phyloP scores from a whole-genome alignment of 2,797 vertebrate genomes.

The Leptodactylus fallax region DNA sequence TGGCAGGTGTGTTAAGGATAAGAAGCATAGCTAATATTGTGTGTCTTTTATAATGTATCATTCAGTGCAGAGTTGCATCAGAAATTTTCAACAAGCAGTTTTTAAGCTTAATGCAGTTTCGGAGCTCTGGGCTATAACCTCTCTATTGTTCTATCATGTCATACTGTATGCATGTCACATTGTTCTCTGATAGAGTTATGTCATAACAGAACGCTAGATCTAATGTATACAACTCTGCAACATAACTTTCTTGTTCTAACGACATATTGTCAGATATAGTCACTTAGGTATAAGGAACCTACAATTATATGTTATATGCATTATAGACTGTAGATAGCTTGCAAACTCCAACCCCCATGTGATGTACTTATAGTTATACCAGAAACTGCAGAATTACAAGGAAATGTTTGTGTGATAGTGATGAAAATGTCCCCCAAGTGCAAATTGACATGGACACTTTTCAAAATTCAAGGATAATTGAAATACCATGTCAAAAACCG shows the following conservation, averaged over 20 bases:
- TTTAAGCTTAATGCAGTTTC: background rate
- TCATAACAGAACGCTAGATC: background rate
- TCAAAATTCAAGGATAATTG: slow-evolving; percentile 58
- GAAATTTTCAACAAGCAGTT: background rate
- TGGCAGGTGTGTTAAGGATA: background rate
- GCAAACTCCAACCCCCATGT: background rate
- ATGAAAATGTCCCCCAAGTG: slow-evolving; percentile 50
- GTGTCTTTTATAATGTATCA: too few species aligned
- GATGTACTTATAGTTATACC: slow-evolving; percentile 20
- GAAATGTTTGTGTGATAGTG: slow-evolving; percentile 50
- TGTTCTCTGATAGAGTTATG: too few species aligned
- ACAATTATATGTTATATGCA: background rate
- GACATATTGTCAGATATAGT: background rate
- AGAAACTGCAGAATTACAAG: slow-evolving; percentile 44
- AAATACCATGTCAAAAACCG: background rate
- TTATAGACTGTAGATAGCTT: too few species aligned
- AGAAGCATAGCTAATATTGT: too few species aligned
- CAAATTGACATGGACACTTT: slow-evolving; percentile 52
- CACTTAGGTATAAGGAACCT: background rate
- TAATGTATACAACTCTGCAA: background rate
- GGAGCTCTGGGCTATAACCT: too few species aligned
- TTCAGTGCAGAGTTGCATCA: too few species aligned
- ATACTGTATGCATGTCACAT: too few species aligned
- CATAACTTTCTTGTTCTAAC: background rate
- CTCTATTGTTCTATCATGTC: too few species aligned